Percentiles rank a stretch among this genome's conserved stretches.
Evolutionary conservation across 2,797 vertebrate genomes (phyloP).

Genomic region (Acipenser transmontanus): DNA sequence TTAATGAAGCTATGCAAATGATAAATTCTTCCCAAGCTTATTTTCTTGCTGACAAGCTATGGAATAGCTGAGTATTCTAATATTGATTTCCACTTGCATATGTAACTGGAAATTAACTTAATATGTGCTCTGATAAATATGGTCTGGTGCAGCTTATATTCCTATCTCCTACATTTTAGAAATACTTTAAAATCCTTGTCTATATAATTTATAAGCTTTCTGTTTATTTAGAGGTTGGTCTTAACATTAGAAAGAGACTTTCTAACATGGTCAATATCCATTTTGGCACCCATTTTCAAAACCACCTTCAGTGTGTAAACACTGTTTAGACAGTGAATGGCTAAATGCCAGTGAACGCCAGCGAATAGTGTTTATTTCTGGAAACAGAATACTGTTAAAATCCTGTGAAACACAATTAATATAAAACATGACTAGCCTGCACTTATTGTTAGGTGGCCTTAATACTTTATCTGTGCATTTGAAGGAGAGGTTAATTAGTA

Average conservation of each 20-base stretch:
- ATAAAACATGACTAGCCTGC: neutral
- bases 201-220: too few species aligned
- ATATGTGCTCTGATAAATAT: neutral
- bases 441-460: conserved; percentile 6
- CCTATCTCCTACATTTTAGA: too few species aligned
- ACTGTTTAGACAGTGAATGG: too few species aligned
- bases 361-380: too few species aligned
- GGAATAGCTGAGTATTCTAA: conserved; percentile 51
- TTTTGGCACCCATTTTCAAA: too few species aligned
- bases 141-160: neutral
- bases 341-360: too few species aligned
- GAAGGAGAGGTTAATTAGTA: conserved; percentile 50
- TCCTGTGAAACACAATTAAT: neutral
- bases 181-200: too few species aligned
- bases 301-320: too few species aligned
- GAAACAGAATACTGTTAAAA: too few species aligned
- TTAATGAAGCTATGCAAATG: conserved; percentile 57
- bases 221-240: too few species aligned
- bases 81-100: conserved; percentile 39
- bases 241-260: too few species aligned
- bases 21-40: conserved; percentile 44
- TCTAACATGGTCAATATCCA: too few species aligned
- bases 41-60: conserved; percentile 55
- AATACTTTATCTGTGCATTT: conserved; percentile 20
- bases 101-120: neutral